These are phyloP conservation scores for Conus betulinus DNA, from an alignment of 1,140 invertebrate genomes.

Conservation along the genomic window DNA sequence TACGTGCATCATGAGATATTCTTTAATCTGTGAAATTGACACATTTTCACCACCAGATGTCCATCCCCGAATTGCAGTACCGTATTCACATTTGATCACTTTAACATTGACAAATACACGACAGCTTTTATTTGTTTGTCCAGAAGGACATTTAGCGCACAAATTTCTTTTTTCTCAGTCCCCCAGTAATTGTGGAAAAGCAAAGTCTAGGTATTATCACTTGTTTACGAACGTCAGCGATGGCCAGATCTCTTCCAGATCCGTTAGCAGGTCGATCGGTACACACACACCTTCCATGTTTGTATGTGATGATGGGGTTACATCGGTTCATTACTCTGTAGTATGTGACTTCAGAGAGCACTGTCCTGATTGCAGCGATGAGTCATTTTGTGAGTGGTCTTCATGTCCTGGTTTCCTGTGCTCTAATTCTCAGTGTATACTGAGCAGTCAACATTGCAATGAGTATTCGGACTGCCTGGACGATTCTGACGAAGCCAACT, in stretches of 20 bases:
- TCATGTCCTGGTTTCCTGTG: not conserved
- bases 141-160: not conserved
- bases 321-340: not conserved
- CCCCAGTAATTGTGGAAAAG: not conserved
- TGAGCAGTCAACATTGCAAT: not conserved
- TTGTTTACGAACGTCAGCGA: not conserved
- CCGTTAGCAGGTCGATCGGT: not conserved
- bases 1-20: too few relatives aligned
- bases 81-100: not conserved
- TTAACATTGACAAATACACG: not conserved
- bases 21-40: too few relatives aligned
- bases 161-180: not conserved
- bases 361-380: not conserved
- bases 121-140: not conserved
- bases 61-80: not conserved
- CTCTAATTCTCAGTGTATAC: not conserved
- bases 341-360: not conserved
- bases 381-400: not conserved
- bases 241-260: not conserved
- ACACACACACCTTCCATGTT: not conserved
- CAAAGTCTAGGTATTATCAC: not conserved
- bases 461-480: not conserved
- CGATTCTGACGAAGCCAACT: not conserved
- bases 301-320: not conserved
- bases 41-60: not conserved